Percentiles rank a stretch among this genome's conserved stretches.
These are phyloP conservation scores for Sylvietta virens DNA, from an alignment of 2,113 vertebrate genomes.

Conservation along the genomic window DNA sequence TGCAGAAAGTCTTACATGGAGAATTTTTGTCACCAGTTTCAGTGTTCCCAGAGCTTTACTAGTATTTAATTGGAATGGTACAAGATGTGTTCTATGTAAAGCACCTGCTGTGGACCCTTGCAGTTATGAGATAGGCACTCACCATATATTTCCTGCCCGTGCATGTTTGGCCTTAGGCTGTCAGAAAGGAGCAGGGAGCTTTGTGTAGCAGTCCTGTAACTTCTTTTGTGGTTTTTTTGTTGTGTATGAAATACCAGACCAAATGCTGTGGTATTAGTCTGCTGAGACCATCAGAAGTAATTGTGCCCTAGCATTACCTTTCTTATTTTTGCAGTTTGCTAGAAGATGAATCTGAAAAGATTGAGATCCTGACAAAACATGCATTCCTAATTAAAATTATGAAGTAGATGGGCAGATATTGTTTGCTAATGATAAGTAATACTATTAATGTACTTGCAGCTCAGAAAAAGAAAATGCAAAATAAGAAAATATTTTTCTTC, in stretches of 20 bases:
- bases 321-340: neutral
- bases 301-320: neutral
- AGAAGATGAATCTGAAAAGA: neutral
- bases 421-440: neutral
- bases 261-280: neutral
- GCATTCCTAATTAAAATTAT: neutral
- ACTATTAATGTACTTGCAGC: neutral
- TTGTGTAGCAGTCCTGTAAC: rapidly evolving
- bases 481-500: neutral
- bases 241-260: neutral
- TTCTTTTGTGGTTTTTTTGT: neutral
- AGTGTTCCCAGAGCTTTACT: neutral
- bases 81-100: neutral
- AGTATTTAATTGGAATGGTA: neutral
- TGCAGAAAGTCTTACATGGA: neutral
- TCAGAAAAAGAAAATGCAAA: neutral
- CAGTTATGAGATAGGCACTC: neutral
- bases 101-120: neutral
- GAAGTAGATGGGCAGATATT: neutral
- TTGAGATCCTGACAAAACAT: neutral
- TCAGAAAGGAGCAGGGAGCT: neutral
- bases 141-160: rapidly evolving
- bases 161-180: neutral
- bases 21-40: neutral
- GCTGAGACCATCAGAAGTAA: neutral